Percentiles rank a stretch among this genome's conserved stretches.
Conservation (phyloP, 2,888 invertebrate genomes). For the Dicyrtoma fusca region DNA sequence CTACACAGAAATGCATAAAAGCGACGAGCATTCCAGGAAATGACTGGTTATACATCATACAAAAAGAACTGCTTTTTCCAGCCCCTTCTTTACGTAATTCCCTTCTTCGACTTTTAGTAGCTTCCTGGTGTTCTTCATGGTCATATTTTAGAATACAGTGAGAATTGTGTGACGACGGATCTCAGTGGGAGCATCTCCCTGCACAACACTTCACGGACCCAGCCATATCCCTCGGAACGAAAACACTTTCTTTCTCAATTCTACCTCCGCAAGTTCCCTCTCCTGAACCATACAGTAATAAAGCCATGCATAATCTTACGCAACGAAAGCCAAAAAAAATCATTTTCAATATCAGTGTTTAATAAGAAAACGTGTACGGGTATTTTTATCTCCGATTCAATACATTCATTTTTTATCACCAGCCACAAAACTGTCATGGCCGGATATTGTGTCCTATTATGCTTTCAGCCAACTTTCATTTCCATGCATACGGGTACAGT, state of each 20-base stretch:
- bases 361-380: constrained; percentile 48
- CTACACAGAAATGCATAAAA: constrained; percentile 1
- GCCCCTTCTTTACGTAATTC: constrained; percentile 44
- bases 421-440: constrained; percentile 51
- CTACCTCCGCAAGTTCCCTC: background rate
- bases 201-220: constrained; percentile 2
- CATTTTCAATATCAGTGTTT: constrained; percentile 52
- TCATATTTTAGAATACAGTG: constrained; percentile 44
- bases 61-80: constrained; percentile 48
- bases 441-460: constrained; percentile 45
- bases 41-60: constrained; percentile 53
- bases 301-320: constrained; percentile 15
- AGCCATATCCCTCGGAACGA: background rate
- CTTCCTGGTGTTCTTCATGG: constrained; percentile 31
- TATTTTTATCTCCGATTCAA: constrained; percentile 44
- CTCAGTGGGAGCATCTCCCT: constrained; percentile 24
- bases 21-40: constrained; percentile 17
- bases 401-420: constrained; percentile 46
- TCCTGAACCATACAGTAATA: constrained; percentile 26
- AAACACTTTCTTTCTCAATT: background rate
- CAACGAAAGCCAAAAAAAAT: constrained; percentile 36
- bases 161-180: constrained; percentile 34
- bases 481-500: background rate
- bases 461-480: background rate
- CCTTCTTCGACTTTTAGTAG: constrained; percentile 31